A percentile compares a stretch with the other conserved stretches of the same genome.
phyloP scores from a whole-genome alignment of 1,140 invertebrate species.

The Orussus abietinus region DNA sequence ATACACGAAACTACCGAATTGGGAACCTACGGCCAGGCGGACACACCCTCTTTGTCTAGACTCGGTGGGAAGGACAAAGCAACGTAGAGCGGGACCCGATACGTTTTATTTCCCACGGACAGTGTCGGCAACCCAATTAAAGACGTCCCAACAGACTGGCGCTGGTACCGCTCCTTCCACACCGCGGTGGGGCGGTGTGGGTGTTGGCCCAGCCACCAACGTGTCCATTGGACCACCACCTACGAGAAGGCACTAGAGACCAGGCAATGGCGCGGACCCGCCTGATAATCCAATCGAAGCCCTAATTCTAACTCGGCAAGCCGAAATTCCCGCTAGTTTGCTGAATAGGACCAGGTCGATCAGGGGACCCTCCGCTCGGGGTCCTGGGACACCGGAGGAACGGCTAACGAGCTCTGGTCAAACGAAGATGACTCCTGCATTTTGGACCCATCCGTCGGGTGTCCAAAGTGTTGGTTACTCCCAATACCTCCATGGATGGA shows the following conservation, averaged over 20 bases:
- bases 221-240: no score
- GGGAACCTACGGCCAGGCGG: no score
- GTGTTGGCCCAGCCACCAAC: no score
- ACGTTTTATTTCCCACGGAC: conserved; percentile 39
- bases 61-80: conserved; percentile 8
- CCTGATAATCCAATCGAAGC: conserved; percentile 54
- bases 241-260: conserved; percentile 42
- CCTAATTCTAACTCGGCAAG: conserved; percentile 52
- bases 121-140: conserved; percentile 52
- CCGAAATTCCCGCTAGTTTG: conserved; percentile 51
- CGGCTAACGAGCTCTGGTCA: conserved; percentile 40
- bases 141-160: conserved; percentile 49
- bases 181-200: no score
- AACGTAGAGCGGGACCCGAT: conserved; percentile 22
- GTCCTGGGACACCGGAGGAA: conserved; percentile 30
- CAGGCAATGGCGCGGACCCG: conserved; percentile 9
- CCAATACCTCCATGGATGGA: background rate
- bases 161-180: no score
- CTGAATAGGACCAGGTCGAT: conserved; percentile 46
- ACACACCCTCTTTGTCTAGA: no score
- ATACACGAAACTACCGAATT: no score
- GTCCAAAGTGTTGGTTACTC: no score
- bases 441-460: no score
- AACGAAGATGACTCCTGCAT: conserved; percentile 19
- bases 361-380: conserved; percentile 36